Evolutionary conservation across 1,140 invertebrate genomes (phyloP).

Genomic region (Elymnias hypermnestra): DNA sequence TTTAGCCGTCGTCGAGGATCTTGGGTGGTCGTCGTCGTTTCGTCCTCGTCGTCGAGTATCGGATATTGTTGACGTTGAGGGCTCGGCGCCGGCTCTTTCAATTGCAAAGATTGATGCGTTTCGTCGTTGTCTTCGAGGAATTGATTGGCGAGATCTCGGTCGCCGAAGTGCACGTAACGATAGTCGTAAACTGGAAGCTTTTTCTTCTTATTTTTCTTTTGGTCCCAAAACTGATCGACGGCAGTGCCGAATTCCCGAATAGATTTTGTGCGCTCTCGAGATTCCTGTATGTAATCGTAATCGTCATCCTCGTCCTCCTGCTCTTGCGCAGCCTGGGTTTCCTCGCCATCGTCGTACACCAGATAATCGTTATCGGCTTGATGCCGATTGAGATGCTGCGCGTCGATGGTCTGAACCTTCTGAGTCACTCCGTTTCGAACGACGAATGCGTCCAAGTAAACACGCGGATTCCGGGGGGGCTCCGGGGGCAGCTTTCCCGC

Average conservation of each 20-base stretch:
- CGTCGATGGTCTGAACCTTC: conserved; percentile 57
- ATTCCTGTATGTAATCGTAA: conserved; percentile 57
- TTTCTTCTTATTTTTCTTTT: conserved; percentile 39
- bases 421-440: conserved; percentile 60
- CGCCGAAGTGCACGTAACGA: conserved; percentile 59
- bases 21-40: conserved; percentile 66
- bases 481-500: conserved; percentile 43
- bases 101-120: conserved; percentile 33
- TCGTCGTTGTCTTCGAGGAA: conserved; percentile 28
- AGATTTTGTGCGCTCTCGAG: conserved; percentile 48
- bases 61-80: conserved; percentile 37
- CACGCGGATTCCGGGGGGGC: conserved; percentile 49
- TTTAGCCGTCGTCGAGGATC: conserved; percentile 53
- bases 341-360: conserved; percentile 40
- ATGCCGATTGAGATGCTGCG: conserved; percentile 40
- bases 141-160: conserved; percentile 43
- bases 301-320: conserved; percentile 51
- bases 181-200: conserved; percentile 45
- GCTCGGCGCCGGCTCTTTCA: conserved; percentile 18
- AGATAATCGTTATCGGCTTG: conserved; percentile 51
- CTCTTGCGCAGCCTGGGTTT: conserved; percentile 25
- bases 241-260: conserved; percentile 55
- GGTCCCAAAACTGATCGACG: conserved; percentile 61
- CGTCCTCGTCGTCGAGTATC: conserved; percentile 34
- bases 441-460: conserved; percentile 70